Evolutionary conservation across 1,140 invertebrate genomes (phyloP).

Genomic region (Alviniconcha marisindica): DNA sequence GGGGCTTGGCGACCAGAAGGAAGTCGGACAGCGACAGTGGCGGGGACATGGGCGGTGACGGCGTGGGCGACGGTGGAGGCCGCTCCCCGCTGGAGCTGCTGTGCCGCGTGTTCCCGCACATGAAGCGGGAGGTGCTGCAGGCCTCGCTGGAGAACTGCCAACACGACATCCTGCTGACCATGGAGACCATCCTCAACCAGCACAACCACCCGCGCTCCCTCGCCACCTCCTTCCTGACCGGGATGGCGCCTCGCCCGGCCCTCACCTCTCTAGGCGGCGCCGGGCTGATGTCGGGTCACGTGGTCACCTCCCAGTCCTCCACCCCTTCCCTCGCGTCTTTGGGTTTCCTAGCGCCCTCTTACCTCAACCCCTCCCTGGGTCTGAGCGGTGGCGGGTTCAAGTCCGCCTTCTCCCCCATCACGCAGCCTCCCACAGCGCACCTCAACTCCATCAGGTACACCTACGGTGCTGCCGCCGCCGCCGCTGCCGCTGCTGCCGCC

Average conservation of each 20-base stretch:
- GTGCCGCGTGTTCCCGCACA: slow-evolving; percentile 88
- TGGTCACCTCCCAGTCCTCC: slow-evolving; percentile 1
- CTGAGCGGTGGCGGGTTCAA: slow-evolving; percentile 52
- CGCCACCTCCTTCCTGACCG: neutral
- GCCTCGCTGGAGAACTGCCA: slow-evolving; percentile 83
- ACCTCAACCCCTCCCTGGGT: slow-evolving; percentile 37
- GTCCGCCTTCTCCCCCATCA: slow-evolving; percentile 70
- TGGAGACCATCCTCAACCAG: slow-evolving; percentile 82
- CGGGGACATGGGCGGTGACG: neutral
- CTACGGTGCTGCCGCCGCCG: slow-evolving; percentile 40
- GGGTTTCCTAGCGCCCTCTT: slow-evolving; percentile 37
- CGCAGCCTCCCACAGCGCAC: slow-evolving; percentile 47
- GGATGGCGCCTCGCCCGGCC: neutral
- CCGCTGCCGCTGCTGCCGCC: slow-evolving; percentile 14
- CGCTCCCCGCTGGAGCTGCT: slow-evolving; percentile 84
- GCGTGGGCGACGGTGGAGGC: slow-evolving; percentile 20
- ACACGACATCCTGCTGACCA: slow-evolving; percentile 92
- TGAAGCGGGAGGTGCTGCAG: slow-evolving; percentile 89
- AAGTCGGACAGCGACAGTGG: too few relatives aligned
- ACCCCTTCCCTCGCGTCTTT: slow-evolving; percentile 27
- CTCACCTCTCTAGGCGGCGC: neutral
- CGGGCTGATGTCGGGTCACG: neutral
- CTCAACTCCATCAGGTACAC: slow-evolving; percentile 58
- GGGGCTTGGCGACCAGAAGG: too few relatives aligned
- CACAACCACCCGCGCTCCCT: slow-evolving; percentile 39